These are phyloP conservation scores for Athene cunicularia DNA, from an alignment of 2,113 vertebrate genomes.

Conservation along the genomic window DNA sequence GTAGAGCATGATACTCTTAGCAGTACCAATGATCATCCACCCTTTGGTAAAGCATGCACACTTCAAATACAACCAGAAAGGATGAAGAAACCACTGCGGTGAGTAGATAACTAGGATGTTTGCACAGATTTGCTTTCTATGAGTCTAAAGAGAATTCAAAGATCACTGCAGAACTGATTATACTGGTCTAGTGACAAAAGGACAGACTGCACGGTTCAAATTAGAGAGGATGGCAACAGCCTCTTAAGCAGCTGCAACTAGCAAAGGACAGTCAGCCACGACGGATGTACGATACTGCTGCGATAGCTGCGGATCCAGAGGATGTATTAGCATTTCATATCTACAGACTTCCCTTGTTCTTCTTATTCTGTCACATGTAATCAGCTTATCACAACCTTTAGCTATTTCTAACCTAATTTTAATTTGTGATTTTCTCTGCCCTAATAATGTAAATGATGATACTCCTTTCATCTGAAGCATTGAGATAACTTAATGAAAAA, in stretches of 20 bases:
- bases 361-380: not conserved
- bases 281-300: not conserved
- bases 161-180: not conserved
- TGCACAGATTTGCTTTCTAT: not conserved
- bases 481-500: not conserved
- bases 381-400: not conserved
- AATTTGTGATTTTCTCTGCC: not conserved
- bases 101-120: not conserved
- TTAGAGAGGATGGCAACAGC: not conserved
- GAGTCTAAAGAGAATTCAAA: not conserved
- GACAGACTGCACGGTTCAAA: accelerated
- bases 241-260: not conserved
- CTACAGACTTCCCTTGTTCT: not conserved
- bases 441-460: not conserved
- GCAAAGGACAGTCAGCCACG: not conserved
- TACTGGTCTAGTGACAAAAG: not conserved
- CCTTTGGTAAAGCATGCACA: not conserved
- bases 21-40: not conserved
- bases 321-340: not conserved
- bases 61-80: not conserved
- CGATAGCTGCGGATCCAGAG: not conserved
- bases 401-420: not conserved
- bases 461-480: not conserved
- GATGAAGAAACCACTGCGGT: not conserved
- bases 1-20: not conserved